Evolutionary conservation across 2,113 vertebrate species (phyloP).

Genomic region (Coryphaenoides rupestris): DNA sequence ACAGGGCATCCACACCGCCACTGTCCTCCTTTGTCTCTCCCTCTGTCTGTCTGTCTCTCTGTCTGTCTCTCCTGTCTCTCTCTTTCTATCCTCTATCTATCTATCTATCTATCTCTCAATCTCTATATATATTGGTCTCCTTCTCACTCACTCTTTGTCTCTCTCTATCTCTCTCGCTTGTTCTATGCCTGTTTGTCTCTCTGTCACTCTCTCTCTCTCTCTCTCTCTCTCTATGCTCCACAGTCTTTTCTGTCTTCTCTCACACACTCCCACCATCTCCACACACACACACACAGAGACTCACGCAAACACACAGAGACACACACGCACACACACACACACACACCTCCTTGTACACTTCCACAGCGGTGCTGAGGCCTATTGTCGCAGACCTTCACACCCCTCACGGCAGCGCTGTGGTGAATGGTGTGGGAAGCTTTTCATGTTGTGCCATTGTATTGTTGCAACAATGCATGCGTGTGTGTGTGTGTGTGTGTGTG

Average conservation of each 20-base stretch:
- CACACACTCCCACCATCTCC: too few relatives aligned
- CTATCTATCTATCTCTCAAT: conserved; percentile 6
- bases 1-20: too few relatives aligned
- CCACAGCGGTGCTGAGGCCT: too few relatives aligned
- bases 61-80: too few relatives aligned
- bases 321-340: too few relatives aligned
- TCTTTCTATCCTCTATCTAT: conserved; percentile 22
- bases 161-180: too few relatives aligned
- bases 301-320: background rate
- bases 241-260: too few relatives aligned
- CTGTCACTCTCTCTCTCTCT: conserved; percentile 14
- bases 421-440: conserved; percentile 47
- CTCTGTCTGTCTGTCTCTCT: too few relatives aligned
- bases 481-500: conserved; percentile 8
- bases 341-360: too few relatives aligned
- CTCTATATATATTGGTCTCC: too few relatives aligned
- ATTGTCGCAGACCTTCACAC: too few relatives aligned
- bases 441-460: conserved; percentile 56
- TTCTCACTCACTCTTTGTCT: background rate
- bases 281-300: background rate
- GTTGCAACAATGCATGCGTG: background rate
- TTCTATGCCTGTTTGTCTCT: conserved; percentile 13
- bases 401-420: conserved; percentile 16
- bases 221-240: background rate
- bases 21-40: conserved; percentile 34